These are phyloP conservation scores for Centropyge bicolor DNA, from an alignment of 2,797 vertebrate genomes.

Conservation along the genomic window DNA sequence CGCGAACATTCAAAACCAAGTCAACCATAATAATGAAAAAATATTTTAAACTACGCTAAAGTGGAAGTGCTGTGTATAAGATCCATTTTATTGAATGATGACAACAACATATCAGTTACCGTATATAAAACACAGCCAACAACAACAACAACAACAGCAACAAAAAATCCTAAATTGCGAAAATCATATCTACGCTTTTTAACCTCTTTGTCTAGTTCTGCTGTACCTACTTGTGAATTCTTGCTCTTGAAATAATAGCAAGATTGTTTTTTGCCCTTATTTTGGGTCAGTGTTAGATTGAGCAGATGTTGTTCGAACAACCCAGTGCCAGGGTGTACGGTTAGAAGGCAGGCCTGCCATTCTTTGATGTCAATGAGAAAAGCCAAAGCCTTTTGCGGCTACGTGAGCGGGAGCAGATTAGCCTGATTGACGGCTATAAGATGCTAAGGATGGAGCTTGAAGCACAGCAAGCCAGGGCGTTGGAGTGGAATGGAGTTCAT, in stretches of 20 bases:
- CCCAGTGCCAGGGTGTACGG: conserved; percentile 27
- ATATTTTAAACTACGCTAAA: conserved; percentile 47
- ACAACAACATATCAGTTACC: conserved; percentile 41
- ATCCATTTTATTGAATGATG: conserved; percentile 51
- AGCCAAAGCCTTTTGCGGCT: conserved; percentile 67
- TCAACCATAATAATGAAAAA: conserved; percentile 56
- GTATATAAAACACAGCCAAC: conserved; percentile 28
- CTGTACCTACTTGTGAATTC: conserved; percentile 14
- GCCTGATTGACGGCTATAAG: conserved; percentile 85
- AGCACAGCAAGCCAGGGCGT: conserved; percentile 68
- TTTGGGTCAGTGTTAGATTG: conserved; percentile 30
- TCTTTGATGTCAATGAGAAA: conserved; percentile 71
- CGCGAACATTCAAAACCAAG: conserved; percentile 64
- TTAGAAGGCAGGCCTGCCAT: conserved; percentile 59
- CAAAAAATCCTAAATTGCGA: not conserved
- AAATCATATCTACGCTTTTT: conserved; percentile 23
- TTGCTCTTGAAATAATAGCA: conserved; percentile 17
- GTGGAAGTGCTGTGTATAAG: conserved; percentile 23
- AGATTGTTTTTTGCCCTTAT: conserved; percentile 48
- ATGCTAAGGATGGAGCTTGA: conserved; percentile 80
- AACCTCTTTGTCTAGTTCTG: conserved; percentile 3
- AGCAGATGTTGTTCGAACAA: conserved; percentile 58
- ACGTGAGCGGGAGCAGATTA: conserved; percentile 77
- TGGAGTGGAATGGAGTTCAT: conserved; percentile 84
- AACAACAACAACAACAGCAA: not conserved